These are phyloP conservation scores for Callyntrura guangdongensis DNA, from an alignment of 2,888 invertebrate genomes.

Conservation along the genomic window DNA sequence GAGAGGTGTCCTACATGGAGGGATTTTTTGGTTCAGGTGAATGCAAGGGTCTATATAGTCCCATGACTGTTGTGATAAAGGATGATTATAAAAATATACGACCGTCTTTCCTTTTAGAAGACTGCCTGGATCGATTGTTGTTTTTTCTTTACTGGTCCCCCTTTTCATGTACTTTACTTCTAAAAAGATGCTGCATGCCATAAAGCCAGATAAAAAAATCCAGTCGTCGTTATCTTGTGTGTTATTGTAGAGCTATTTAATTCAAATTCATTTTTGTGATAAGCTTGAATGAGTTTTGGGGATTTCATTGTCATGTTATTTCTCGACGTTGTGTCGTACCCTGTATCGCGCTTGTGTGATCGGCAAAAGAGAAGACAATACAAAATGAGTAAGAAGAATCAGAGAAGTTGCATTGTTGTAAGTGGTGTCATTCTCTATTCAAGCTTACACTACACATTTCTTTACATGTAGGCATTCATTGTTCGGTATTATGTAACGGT, in stretches of 20 bases:
- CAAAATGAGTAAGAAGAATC: neutral
- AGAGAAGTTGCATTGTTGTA: slow-evolving; percentile 3
- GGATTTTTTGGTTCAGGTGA: slow-evolving; percentile 35
- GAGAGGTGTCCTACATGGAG: no score
- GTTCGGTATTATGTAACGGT: slow-evolving; percentile 8
- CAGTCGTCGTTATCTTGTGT: neutral
- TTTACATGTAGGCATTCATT: slow-evolving; percentile 24
- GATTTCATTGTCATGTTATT: slow-evolving; percentile 29
- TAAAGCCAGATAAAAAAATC: neutral
- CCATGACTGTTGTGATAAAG: neutral
- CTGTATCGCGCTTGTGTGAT: neutral
- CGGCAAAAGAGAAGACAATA: neutral
- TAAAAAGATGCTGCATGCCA: neutral
- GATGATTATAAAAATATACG: neutral
- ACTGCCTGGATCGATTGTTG: slow-evolving; percentile 74
- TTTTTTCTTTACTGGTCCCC: slow-evolving; percentile 48
- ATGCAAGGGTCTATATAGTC: neutral
- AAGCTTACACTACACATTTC: neutral
- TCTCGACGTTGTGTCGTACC: neutral
- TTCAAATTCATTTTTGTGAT: slow-evolving; percentile 64
- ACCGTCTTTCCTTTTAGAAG: slow-evolving; percentile 15
- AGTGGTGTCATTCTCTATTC: slow-evolving; percentile 18
- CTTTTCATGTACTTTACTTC: neutral
- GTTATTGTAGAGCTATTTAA: slow-evolving; percentile 63
- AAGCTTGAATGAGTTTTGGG: slow-evolving; percentile 58